Conservation (phyloP, 2,888 invertebrate species). For the Drosophila anomalata region DNA sequence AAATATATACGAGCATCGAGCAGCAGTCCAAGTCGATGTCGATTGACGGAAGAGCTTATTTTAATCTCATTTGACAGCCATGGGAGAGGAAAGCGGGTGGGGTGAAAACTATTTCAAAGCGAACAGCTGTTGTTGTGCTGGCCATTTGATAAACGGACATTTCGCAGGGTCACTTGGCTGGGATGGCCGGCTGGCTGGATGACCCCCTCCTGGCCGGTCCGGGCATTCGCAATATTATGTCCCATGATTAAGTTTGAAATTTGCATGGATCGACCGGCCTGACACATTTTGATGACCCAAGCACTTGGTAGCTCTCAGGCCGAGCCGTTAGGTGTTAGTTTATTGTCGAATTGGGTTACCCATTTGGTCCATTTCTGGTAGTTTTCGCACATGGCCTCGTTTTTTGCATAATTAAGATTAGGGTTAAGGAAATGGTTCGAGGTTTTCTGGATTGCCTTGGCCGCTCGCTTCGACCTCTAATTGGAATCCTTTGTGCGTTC, state of each 20-base stretch:
- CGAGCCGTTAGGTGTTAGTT: slow-evolving; percentile 49
- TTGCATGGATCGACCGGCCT: slow-evolving; percentile 56
- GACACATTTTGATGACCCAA: slow-evolving; percentile 69
- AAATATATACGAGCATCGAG: slow-evolving; percentile 31
- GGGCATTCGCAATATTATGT: slow-evolving; percentile 60
- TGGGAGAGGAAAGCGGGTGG: slow-evolving; percentile 31
- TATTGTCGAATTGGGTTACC: slow-evolving; percentile 39
- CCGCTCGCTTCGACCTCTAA: slow-evolving; percentile 49
- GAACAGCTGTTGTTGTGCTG: slow-evolving; percentile 70
- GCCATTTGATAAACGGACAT: slow-evolving; percentile 71
- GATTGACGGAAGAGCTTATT: slow-evolving; percentile 80
- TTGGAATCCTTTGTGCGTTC: slow-evolving; percentile 49
- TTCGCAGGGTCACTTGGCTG: slow-evolving; percentile 36
- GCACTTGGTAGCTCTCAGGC: slow-evolving; percentile 42
- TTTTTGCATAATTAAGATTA: slow-evolving; percentile 68
- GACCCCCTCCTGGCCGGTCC: neutral
- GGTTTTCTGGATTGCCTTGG: slow-evolving; percentile 7
- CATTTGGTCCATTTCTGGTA: slow-evolving; percentile 46
- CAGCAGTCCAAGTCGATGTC: slow-evolving; percentile 60
- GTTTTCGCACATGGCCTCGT: slow-evolving; percentile 67
- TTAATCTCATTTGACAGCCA: slow-evolving; percentile 79
- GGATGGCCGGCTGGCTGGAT: slow-evolving; percentile 1
- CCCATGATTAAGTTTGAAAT: slow-evolving; percentile 75
- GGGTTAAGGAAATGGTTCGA: slow-evolving; percentile 39
- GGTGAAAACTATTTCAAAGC: slow-evolving; percentile 54